Base-by-base conservation (phyloP, 2,113 vertebrate genomes). In the Gavia stellata region DNA sequence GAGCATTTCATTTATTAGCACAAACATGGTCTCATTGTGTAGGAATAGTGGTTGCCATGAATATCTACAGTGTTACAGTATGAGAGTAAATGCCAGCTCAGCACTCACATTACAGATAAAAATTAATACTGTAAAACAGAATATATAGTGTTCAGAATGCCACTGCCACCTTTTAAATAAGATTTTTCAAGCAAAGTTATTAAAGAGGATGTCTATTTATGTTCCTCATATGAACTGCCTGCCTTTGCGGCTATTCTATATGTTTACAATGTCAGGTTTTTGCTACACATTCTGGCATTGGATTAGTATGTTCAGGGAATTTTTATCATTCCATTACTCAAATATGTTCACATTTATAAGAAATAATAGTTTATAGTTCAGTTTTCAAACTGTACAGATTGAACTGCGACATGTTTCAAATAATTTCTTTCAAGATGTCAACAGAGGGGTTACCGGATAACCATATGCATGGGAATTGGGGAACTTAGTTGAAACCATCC, bases 401-500 rank as follows among this genome's bases (percentile, higher is more conserved):
- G 36, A 58, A 81, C 10, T 29, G 29, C 17, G 28, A 40, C 9
- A 24, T 16, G 21, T 49, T 91, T 63, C 38, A 86, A 45, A 72
- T 12, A 55, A 38, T 5, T 12, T 65, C 13, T 56, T 92, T 84
- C 28, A 73, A 50, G 13, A 52, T 38, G 7, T 63, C 40, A 71
- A 15, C 5, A 79, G 10, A 79, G 23, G 80, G 6, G 23, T 33
- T 74, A 74, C 13, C 28, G 50, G 73, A 45, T 9, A 56, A 14
- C 17, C 6, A 70, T 6, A 49, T 1, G 0, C 13, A 36, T 38
- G 42, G 59, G 26, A 86, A 91, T 0, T 45, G 12, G 3, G 11
- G 6, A 68, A 45, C 13, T 38, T 40, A 52, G 7, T 0, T 81
- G 56, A 79, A 87, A 81, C 19, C 50, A 25, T 3, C 10, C 4